Conservation (phyloP, 2,797 vertebrate genomes). For the Darevskia mixta region DNA sequence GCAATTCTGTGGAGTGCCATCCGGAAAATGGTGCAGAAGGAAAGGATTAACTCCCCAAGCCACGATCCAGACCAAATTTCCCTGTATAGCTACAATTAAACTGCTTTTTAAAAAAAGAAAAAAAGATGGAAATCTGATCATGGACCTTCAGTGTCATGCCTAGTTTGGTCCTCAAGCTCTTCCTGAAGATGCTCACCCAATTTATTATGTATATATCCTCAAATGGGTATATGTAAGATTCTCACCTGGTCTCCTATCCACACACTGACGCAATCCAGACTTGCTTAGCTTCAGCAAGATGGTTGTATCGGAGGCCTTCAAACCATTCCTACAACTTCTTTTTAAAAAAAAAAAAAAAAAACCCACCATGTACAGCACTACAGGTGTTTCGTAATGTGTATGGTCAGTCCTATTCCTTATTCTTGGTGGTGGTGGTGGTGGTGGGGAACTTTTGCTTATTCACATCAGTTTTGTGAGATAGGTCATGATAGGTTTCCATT, state of each 20-base stretch:
- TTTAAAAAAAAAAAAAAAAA: not conserved
- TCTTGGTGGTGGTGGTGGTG: too few relatives aligned
- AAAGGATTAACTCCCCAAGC: not conserved
- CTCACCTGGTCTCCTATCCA: not conserved
- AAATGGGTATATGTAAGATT: too few relatives aligned
- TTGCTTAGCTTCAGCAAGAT: not conserved
- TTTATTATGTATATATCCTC: not conserved
- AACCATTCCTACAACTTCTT: not conserved
- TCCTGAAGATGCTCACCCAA: not conserved
- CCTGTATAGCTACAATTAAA: not conserved
- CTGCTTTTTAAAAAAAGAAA: too few relatives aligned
- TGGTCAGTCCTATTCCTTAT: not conserved
- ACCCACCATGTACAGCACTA: not conserved
- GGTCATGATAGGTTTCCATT: not conserved
- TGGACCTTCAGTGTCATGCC: not conserved
- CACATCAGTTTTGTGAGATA: not conserved
- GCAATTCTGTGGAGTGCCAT: not conserved
- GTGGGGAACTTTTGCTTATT: not conserved
- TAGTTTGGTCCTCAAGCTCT: not conserved
- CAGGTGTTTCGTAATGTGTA: not conserved
- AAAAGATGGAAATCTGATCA: not conserved
- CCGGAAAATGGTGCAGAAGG: not conserved
- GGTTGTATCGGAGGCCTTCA: not conserved
- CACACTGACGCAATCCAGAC: not conserved
- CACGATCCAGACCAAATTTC: not conserved